Percentiles rank a stretch among this genome's conserved stretches.
These are phyloP conservation scores for Lepidocyrtoides sp. DNA, from an alignment of 2,888 invertebrate species.

Conservation along the genomic window DNA sequence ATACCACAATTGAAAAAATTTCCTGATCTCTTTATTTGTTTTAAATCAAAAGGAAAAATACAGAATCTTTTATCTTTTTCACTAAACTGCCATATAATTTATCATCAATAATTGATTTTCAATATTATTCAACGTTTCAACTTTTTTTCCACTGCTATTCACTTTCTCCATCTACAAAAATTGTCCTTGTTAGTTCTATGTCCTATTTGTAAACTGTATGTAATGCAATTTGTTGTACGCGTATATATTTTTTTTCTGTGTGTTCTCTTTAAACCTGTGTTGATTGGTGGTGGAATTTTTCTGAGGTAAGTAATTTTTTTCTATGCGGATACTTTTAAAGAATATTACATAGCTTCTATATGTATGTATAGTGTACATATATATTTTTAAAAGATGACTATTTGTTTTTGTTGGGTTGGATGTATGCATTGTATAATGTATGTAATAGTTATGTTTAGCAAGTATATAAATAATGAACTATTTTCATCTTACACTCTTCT, in stretches of 20 bases:
- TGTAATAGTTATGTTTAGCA: neutral
- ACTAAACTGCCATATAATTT: no score
- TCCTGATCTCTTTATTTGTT: no score
- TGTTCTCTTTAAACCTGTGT: neutral
- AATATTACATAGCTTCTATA: neutral
- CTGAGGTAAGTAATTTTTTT: slow-evolving; percentile 12
- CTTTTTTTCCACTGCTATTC: neutral
- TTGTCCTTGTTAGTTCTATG: neutral
- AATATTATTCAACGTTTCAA: neutral
- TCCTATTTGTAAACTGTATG: neutral
- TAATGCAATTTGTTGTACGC: slow-evolving; percentile 13
- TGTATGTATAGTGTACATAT: neutral
- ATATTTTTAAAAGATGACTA: slow-evolving; percentile 49
- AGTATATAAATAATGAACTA: slow-evolving; percentile 57
- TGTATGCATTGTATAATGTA: no score
- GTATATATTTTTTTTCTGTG: slow-evolving; percentile 11
- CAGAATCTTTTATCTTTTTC: no score
- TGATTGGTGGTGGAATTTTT: neutral
- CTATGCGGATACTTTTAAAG: slow-evolving; percentile 4
- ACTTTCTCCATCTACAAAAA: neutral
- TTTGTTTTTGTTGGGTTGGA: slow-evolving; percentile 10
- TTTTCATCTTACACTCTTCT: slow-evolving; percentile 21
- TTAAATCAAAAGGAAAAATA: no score
- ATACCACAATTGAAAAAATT: no score
- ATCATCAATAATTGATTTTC: neutral